Percentiles rank a stretch among this genome's conserved stretches.
Evolutionary conservation across 2,113 vertebrate species (phyloP).

Genomic region (Pongo abelii): DNA sequence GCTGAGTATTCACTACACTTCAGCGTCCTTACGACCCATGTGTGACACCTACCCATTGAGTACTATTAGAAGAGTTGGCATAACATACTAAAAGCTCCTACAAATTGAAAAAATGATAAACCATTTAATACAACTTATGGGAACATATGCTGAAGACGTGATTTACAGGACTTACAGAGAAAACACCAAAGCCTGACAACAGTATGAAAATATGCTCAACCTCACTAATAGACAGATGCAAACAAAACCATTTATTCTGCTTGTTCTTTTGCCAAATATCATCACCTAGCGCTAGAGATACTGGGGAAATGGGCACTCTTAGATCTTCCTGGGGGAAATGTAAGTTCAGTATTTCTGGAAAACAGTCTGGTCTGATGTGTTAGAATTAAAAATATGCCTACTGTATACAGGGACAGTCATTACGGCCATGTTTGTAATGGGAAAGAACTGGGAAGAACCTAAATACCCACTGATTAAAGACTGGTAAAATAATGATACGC

Average conservation of each 20-base stretch:
- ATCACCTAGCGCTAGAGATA: background rate
- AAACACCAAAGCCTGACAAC: background rate
- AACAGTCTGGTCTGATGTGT: background rate
- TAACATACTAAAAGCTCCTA: background rate
- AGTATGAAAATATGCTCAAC: background rate
- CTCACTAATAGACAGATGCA: background rate
- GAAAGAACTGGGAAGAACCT: background rate
- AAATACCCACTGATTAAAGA: background rate
- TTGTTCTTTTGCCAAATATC: background rate
- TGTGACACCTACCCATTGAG: background rate
- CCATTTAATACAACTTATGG: background rate
- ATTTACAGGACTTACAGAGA: background rate
- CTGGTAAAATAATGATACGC: background rate
- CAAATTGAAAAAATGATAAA: background rate
- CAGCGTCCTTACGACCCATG: background rate
- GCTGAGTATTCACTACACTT: background rate
- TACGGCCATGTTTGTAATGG: background rate
- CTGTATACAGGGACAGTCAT: background rate
- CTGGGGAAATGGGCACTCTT: background rate
- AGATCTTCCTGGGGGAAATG: background rate
- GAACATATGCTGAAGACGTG: background rate
- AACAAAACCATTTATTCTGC: background rate
- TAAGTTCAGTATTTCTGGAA: background rate
- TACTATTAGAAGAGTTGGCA: background rate
- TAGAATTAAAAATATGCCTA: background rate